Evolutionary conservation across 2,113 vertebrate genomes (phyloP).

Genomic region (Neopipo cinnamomea): DNA sequence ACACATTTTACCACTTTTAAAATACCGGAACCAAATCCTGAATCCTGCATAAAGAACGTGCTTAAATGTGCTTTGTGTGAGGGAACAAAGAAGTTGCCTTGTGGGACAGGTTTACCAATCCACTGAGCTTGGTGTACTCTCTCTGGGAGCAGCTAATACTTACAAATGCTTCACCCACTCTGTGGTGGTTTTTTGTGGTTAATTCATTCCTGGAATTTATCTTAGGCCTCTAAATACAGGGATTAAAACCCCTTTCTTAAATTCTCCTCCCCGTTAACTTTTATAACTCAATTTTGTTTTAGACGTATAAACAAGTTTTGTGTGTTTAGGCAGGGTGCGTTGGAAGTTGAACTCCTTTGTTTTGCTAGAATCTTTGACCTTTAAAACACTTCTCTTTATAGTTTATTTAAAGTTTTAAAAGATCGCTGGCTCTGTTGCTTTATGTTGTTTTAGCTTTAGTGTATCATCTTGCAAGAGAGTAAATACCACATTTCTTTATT

Average conservation of each 20-base stretch:
- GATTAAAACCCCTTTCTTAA: neutral
- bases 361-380: neutral
- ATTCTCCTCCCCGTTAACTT: neutral
- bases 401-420: neutral
- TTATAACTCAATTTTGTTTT: neutral
- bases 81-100: constrained; percentile 17
- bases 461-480: neutral
- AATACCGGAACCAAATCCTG: neutral
- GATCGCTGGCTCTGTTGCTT: neutral
- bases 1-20: neutral
- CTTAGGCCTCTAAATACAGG: neutral
- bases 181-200: neutral
- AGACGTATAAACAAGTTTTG: neutral
- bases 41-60: neutral
- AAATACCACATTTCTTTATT: neutral
- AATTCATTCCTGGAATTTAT: neutral
- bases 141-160: neutral
- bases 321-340: neutral
- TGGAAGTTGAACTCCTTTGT: neutral
- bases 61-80: constrained; percentile 10
- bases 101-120: neutral
- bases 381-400: neutral
- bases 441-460: neutral
- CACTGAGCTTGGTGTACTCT: neutral
- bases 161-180: neutral